Evolutionary conservation across 53 echinoderm and acorn worm species (phyloP).

Genomic region (Patiria pectinifera): DNA sequence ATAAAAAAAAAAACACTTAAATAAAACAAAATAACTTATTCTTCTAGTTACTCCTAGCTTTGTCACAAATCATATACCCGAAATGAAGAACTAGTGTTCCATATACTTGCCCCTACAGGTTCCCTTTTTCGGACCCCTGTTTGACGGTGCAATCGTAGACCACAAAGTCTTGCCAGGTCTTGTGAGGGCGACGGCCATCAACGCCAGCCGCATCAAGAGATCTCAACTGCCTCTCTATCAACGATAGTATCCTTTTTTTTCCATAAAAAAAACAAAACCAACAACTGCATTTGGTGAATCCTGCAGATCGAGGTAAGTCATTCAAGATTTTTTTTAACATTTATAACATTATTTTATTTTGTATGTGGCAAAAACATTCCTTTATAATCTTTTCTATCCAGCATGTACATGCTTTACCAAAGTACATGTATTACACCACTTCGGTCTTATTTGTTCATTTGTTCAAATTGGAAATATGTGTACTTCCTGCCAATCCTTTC

Average conservation of each 20-base stretch:
- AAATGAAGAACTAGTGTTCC: background rate
- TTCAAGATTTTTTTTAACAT: background rate
- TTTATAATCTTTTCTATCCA: no score
- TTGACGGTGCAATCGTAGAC: conserved; percentile 96
- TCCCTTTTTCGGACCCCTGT: conserved; percentile 96
- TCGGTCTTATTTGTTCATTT: no score
- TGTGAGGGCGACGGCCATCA: conserved; percentile 93
- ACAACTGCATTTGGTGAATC: background rate
- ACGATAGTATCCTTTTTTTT: conserved; percentile 95
- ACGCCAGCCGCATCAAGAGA: conserved; percentile 90
- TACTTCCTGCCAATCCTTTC: no score
- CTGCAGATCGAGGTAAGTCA: background rate
- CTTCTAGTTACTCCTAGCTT: background rate
- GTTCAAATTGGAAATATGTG: no score
- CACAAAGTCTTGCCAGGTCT: conserved; percentile 93
- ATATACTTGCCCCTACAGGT: conserved; percentile 68
- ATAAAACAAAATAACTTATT: no score
- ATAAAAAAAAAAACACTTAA: no score
- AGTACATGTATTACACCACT: no score
- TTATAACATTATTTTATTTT: no score
- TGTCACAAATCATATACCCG: background rate
- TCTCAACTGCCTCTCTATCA: conserved; percentile 88
- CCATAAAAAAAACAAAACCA: background rate
- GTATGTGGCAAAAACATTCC: no score
- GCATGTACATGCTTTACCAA: no score